Evolutionary conservation across 1,140 invertebrate species (phyloP).

Genomic region (Campoletis sonorensis): DNA sequence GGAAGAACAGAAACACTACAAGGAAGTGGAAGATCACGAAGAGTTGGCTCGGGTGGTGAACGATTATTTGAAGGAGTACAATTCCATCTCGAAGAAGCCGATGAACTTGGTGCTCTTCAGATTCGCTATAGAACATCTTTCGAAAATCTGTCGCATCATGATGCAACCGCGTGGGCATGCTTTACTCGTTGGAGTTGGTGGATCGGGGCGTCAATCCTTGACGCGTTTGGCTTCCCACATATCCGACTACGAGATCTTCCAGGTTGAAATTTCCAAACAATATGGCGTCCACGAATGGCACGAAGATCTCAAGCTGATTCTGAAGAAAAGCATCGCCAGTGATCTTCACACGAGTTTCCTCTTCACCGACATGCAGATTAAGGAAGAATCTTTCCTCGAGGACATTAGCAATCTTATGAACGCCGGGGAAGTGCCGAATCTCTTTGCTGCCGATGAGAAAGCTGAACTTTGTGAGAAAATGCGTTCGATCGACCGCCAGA

Average conservation of each 20-base stretch:
- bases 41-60: no score
- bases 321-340: slow-evolving; percentile 87
- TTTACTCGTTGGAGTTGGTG: slow-evolving; percentile 92
- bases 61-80: slow-evolving; percentile 93
- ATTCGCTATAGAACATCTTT: slow-evolving; percentile 96
- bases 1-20: slow-evolving; percentile 89
- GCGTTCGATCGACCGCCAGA: slow-evolving; percentile 91
- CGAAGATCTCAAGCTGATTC: slow-evolving; percentile 91
- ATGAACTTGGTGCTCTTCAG: slow-evolving; percentile 97
- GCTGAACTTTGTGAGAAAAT: slow-evolving; percentile 96
- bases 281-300: slow-evolving; percentile 92
- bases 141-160: slow-evolving; percentile 92
- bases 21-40: no score
- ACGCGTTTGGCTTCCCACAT: slow-evolving; percentile 94
- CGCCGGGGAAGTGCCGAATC: slow-evolving; percentile 94
- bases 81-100: slow-evolving; percentile 97
- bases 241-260: slow-evolving; percentile 93
- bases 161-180: slow-evolving; percentile 93
- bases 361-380: slow-evolving; percentile 94
- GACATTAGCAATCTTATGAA: slow-evolving; percentile 96
- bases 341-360: slow-evolving; percentile 95
- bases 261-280: slow-evolving; percentile 93
- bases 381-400: slow-evolving; percentile 95
- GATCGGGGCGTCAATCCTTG: slow-evolving; percentile 94
- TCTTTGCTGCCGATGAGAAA: slow-evolving; percentile 93